These are phyloP conservation scores for Nasonia giraulti DNA, from an alignment of 1,140 invertebrate genomes.

Conservation along the genomic window DNA sequence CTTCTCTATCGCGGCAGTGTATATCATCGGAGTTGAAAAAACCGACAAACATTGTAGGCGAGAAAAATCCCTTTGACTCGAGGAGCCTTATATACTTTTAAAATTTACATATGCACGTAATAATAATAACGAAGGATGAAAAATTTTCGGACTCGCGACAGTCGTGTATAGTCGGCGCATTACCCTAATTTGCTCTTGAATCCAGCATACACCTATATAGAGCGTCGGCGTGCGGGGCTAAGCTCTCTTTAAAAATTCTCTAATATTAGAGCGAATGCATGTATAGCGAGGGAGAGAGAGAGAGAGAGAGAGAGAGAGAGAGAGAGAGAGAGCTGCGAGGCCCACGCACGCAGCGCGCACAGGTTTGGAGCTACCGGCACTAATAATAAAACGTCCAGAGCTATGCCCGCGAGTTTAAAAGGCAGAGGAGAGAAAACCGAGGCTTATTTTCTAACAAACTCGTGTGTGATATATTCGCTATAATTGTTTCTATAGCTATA, in stretches of 20 bases:
- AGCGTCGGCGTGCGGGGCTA: background rate
- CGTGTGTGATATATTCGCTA: background rate
- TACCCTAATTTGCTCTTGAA: slow-evolving; percentile 40
- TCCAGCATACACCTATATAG: background rate
- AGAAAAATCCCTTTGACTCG: no score
- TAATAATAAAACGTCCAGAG: slow-evolving; percentile 44
- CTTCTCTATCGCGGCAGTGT: background rate
- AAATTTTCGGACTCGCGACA: background rate
- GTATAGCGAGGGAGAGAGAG: background rate
- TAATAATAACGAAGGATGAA: background rate
- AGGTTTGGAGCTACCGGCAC: background rate
- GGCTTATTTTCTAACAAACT: slow-evolving; percentile 49
- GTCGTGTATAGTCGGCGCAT: background rate
- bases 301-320: no score
- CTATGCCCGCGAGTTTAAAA: background rate
- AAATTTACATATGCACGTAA: no score
- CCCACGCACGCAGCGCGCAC: background rate
- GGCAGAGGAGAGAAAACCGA: background rate
- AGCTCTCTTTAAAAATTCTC: slow-evolving; percentile 20
- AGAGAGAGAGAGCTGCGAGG: background rate
- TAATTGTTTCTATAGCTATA: background rate
- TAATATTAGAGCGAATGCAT: slow-evolving; percentile 45
- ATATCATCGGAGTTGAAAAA: background rate
- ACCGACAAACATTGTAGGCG: background rate
- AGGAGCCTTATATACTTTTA: background rate